Percentiles rank a stretch among this genome's conserved stretches.
phyloP scores from a whole-genome alignment of 2,888 invertebrate genomes.

The Metalampra italica region DNA sequence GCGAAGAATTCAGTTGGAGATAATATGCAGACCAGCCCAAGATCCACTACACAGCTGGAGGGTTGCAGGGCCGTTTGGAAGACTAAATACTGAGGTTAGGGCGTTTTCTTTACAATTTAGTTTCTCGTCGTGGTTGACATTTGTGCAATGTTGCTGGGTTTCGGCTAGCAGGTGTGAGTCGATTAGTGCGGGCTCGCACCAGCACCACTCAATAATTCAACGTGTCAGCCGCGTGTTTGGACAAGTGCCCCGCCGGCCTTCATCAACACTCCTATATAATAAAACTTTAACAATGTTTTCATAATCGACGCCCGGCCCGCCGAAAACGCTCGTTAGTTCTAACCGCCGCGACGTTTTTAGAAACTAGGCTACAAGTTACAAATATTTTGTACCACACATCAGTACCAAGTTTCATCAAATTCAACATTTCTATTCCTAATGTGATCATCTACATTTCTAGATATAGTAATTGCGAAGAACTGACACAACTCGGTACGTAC shows the following conservation, averaged over 20 bases:
- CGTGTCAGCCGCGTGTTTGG: conserved; percentile 63
- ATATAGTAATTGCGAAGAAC: too few relatives aligned
- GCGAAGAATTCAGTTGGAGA: too few relatives aligned
- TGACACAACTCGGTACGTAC: too few relatives aligned
- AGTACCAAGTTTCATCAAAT: too few relatives aligned
- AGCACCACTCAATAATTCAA: conserved; percentile 68
- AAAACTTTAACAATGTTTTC: conserved; percentile 77
- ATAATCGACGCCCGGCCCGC: conserved; percentile 58
- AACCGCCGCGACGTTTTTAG: conserved; percentile 51
- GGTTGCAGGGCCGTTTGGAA: too few relatives aligned
- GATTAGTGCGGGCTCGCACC: conserved; percentile 59
- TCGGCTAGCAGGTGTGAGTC: conserved; percentile 67
- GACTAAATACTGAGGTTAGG: too few relatives aligned
- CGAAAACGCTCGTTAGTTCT: conserved; percentile 42
- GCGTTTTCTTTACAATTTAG: too few relatives aligned
- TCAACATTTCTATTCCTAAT: too few relatives aligned
- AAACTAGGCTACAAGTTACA: conserved; percentile 59
- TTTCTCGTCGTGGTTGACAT: neutral
- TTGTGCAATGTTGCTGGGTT: conserved; percentile 20
- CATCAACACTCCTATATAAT: conserved; percentile 69
- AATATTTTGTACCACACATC: conserved; percentile 39
- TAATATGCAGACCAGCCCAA: too few relatives aligned
- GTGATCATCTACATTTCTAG: too few relatives aligned
- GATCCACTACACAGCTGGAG: too few relatives aligned
- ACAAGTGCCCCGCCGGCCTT: conserved; percentile 68